These are phyloP conservation scores for Neostethus bicornis DNA, from an alignment of 2,797 vertebrate genomes.

Conservation along the genomic window DNA sequence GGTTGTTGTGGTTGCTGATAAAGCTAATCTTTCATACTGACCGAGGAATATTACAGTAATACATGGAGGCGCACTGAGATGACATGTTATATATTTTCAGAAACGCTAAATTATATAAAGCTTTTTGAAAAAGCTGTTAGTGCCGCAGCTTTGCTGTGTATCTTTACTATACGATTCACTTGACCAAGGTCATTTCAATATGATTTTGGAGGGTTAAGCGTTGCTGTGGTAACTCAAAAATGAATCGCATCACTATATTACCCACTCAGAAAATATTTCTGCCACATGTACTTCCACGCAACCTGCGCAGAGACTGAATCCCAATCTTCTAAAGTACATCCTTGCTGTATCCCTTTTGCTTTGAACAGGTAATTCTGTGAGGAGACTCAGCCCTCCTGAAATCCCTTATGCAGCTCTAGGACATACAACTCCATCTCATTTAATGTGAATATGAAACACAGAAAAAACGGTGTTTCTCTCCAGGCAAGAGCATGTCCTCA, in stretches of 20 bases:
- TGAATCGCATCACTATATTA: slow-evolving; percentile 48
- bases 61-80: slow-evolving; percentile 55
- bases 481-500: slow-evolving; percentile 66
- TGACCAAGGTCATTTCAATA: slow-evolving; percentile 79
- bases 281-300: slow-evolving; percentile 38
- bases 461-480: slow-evolving; percentile 37
- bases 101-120: slow-evolving; percentile 60
- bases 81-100: slow-evolving; percentile 58
- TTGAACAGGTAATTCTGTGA: slow-evolving; percentile 26
- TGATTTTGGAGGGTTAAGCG: slow-evolving; percentile 69
- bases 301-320: slow-evolving; percentile 35
- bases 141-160: slow-evolving; percentile 37
- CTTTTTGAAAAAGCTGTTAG: slow-evolving; percentile 75
- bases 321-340: slow-evolving; percentile 27
- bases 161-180: slow-evolving; percentile 52
- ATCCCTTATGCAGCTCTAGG: slow-evolving; percentile 33
- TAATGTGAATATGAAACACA: slow-evolving; percentile 33
- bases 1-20: slow-evolving; percentile 71
- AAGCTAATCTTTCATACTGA: slow-evolving; percentile 63
- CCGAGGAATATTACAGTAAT: slow-evolving; percentile 63
- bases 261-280: slow-evolving; percentile 42
- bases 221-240: slow-evolving; percentile 58
- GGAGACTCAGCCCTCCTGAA: slow-evolving; percentile 14
- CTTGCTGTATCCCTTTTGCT: slow-evolving; percentile 55
- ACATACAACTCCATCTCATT: slow-evolving; percentile 24